Evolutionary conservation across 2,113 vertebrate species (phyloP), one percentile per base, ranked within the genome.

Genomic region (Amphilophus citrinellus): DNA sequence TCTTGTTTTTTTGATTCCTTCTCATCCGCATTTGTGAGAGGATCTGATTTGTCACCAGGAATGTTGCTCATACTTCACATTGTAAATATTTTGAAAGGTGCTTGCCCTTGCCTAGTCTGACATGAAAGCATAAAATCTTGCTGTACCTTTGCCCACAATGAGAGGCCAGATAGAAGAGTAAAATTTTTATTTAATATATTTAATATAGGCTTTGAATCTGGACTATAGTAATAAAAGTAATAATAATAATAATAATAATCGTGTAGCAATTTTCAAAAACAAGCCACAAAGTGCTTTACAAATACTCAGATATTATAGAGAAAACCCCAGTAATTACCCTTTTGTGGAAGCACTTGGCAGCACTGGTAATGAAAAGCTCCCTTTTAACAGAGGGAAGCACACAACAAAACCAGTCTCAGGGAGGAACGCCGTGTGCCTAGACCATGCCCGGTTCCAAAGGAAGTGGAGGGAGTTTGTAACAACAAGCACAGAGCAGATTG

Each of bases 41-140:
- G 32, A 79, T 66, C 39, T 37, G 11, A 47, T 66, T 62, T 56
- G 61, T 76, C 53, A 79, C 56, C 37, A 10, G 17, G 35, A 27
- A 61, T 65, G 8, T 56, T 81, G 82, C n/a, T 80, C 44, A 63
- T 44, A 20, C 59, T 73, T 83, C 50, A 39, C 30, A 50, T 32
- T 50, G 9, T 39, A 79, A 73, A 77, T 77, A 5, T 79, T 86
- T 47, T 57, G 3, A 77, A 53, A 73, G 22, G 39, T 78, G 35
- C 14, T 18, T 20, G 39, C 3, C 76, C 62, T 66, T 35, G 10
- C 8, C 20, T 13, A 62, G 0, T 2, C 32, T 66, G 56, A 68
- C 42, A 68, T 68, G 20, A 18, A 11, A 71, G 61, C 61, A 76
- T 68, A 27, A 58, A 9, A 62, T 6, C 35, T 57, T 60, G 8